phyloP scores from a whole-genome alignment of 2,113 vertebrate species.

The Grammomys dolichurus region DNA sequence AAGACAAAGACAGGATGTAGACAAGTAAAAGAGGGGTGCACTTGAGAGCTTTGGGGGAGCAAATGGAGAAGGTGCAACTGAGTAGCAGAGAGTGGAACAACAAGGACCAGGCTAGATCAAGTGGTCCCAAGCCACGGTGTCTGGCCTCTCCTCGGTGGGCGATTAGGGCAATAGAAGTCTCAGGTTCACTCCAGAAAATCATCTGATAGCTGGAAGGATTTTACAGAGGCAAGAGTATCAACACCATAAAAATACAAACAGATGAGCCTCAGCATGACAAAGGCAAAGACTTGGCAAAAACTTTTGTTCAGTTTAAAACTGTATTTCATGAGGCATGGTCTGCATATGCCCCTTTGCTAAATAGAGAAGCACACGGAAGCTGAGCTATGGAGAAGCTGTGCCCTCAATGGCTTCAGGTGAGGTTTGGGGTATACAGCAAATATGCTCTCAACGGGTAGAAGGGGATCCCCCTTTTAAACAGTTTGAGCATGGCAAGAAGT shows the following conservation, averaged over 20 bases:
- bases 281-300: not conserved
- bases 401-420: not conserved
- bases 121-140: fast-evolving
- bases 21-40: not conserved
- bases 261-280: not conserved
- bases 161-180: not conserved
- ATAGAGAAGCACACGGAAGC: not conserved
- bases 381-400: fast-evolving
- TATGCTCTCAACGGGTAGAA: not conserved
- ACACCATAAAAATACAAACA: not conserved
- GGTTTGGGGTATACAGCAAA: not conserved
- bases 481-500: not conserved
- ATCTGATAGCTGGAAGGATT: not conserved
- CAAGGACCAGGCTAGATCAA: not conserved
- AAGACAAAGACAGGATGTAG: not conserved
- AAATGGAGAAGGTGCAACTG: not conserved
- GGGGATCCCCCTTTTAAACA: not conserved
- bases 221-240: not conserved
- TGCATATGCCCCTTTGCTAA: not conserved
- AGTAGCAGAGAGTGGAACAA: not conserved
- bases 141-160: not conserved
- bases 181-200: not conserved
- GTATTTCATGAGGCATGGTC: not conserved
- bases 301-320: not conserved
- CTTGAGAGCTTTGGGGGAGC: not conserved